Percentiles rank a stretch among this genome's conserved stretches.
phyloP scores from a whole-genome alignment of 2,797 vertebrate species.

The Hyperoplus immaculatus region DNA sequence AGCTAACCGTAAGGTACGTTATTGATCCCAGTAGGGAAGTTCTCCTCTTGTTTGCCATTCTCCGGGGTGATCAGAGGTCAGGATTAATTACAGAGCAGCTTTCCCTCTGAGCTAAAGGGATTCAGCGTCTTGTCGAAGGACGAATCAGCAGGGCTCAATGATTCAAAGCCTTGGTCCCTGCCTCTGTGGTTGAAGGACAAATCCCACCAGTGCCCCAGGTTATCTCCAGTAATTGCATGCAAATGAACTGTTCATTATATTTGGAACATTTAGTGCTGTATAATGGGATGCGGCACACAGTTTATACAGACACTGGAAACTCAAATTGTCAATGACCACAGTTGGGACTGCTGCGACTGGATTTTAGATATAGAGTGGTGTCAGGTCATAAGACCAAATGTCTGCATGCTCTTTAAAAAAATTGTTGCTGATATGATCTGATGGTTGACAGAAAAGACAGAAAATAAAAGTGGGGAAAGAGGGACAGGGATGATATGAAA shows the following conservation, averaged over 20 bases:
- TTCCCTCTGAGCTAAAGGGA: slow-evolving; percentile 28
- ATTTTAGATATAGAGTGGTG: no score
- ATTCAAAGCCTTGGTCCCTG: slow-evolving; percentile 22
- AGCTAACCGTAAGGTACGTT: slow-evolving; percentile 19
- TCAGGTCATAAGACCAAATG: background rate
- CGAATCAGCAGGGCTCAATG: slow-evolving; percentile 39
- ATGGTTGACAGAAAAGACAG: background rate
- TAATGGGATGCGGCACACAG: background rate
- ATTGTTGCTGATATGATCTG: background rate
- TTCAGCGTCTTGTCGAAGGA: slow-evolving; percentile 31
- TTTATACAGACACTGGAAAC: background rate
- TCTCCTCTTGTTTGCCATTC: slow-evolving; percentile 25
- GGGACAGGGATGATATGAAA: background rate
- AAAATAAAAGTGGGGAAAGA: background rate
- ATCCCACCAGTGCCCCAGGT: background rate
- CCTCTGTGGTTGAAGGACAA: slow-evolving; percentile 34
- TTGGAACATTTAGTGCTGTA: background rate
- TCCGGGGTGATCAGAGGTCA: slow-evolving; percentile 49
- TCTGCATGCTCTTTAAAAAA: background rate
- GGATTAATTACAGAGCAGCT: slow-evolving; percentile 55
- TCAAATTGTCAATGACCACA: background rate
- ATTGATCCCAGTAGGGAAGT: slow-evolving; percentile 52
- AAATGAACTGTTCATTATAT: slow-evolving; percentile 1
- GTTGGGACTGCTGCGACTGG: background rate
- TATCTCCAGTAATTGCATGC: slow-evolving; percentile 2